A percentile compares a stretch with the other conserved stretches of the same genome.
phyloP scores from a whole-genome alignment of 2,797 vertebrate genomes.

The Okamejei kenojei region DNA sequence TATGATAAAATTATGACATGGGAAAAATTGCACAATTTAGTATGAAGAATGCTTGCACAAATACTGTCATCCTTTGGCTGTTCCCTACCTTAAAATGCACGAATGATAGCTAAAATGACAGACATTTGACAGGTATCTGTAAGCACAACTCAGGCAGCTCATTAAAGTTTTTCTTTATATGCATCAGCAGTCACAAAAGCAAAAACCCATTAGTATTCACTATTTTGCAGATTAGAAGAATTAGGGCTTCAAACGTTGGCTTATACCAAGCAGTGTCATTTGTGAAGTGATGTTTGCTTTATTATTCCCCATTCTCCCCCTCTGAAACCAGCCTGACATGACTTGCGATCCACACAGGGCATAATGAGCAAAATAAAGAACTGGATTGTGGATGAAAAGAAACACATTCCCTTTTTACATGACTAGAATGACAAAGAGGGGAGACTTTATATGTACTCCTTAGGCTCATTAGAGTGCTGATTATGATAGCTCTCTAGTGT shows the following conservation, averaged over 20 bases:
- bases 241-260: slow-evolving; percentile 77
- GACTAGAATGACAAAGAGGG: slow-evolving; percentile 75
- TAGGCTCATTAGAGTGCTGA: slow-evolving; percentile 97
- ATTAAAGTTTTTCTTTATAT: slow-evolving; percentile 80
- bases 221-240: slow-evolving; percentile 80
- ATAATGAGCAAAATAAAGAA: slow-evolving; percentile 71
- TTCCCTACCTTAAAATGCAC: slow-evolving; percentile 79
- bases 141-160: slow-evolving; percentile 76
- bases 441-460: slow-evolving; percentile 74
- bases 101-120: slow-evolving; percentile 73
- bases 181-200: slow-evolving; percentile 79
- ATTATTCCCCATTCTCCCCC: slow-evolving; percentile 73
- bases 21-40: slow-evolving; percentile 79
- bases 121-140: slow-evolving; percentile 76
- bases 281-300: slow-evolving; percentile 76
- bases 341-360: slow-evolving; percentile 76
- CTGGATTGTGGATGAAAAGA: slow-evolving; percentile 88
- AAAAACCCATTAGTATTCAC: slow-evolving; percentile 86
- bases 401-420: slow-evolving; percentile 78
- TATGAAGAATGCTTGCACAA: slow-evolving; percentile 75
- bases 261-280: slow-evolving; percentile 77
- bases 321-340: slow-evolving; percentile 76
- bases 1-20: slow-evolving; percentile 80
- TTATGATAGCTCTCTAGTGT: slow-evolving; percentile 98
- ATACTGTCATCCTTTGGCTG: slow-evolving; percentile 72